Evolutionary conservation across 2,888 invertebrate species (phyloP).

Genomic region (Crepidodera aurea): DNA sequence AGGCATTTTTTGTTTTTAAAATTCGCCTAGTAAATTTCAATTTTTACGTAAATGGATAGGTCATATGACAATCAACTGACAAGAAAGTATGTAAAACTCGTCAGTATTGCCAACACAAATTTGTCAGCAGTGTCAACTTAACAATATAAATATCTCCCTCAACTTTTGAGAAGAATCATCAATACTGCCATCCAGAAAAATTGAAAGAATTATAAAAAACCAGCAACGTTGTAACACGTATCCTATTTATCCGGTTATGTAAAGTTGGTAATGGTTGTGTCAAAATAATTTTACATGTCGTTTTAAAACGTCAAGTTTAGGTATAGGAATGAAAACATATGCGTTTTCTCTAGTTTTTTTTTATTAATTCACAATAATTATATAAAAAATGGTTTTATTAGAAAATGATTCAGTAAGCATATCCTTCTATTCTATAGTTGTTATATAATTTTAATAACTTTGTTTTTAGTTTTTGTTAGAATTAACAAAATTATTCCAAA

Average conservation of each 20-base stretch:
- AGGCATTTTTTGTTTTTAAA: slow-evolving; percentile 66
- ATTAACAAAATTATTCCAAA: slow-evolving; percentile 85
- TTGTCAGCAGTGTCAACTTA: no score
- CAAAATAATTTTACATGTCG: no score
- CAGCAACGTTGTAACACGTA: no score
- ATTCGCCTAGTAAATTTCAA: neutral
- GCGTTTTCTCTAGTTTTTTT: neutral
- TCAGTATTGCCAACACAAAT: neutral
- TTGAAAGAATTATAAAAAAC: no score
- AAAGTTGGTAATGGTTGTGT: no score
- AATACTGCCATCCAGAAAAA: no score
- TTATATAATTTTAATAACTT: slow-evolving; percentile 34
- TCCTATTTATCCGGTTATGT: no score
- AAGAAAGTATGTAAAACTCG: neutral
- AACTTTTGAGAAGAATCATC: no score
- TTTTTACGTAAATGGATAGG: slow-evolving; percentile 1
- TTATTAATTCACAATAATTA: neutral
- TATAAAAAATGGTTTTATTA: slow-evolving; percentile 69
- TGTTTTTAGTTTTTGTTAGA: slow-evolving; percentile 81
- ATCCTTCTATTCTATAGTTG: neutral
- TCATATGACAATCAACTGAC: slow-evolving; percentile 1
- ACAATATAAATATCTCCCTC: no score
- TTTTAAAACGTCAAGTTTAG: no score
- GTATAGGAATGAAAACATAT: neutral
- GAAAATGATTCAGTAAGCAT: slow-evolving; percentile 71